Base-by-base conservation (phyloP, 2,888 invertebrate species). In the Achlya flavicornis region DNA sequence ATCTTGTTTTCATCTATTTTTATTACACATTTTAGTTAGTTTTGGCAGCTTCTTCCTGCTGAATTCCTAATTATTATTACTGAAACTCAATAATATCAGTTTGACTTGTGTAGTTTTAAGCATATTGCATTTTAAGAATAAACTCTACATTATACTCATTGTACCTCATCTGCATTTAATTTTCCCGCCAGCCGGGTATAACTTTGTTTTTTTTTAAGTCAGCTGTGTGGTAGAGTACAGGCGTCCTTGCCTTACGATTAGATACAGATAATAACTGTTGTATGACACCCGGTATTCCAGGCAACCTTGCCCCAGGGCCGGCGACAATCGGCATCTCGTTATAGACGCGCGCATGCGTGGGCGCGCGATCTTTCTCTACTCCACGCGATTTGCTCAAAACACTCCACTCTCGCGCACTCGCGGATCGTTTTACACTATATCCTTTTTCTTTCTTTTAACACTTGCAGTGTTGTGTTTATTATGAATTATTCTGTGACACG, bases 221-320 rank as follows among this genome's bases (percentile, higher is more conserved):
- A 41, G 41, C 12, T 5, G 35, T 6, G 7, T 35, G 4, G 41
- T 12, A 41, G 41, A 41, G 10, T 46, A 46, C 1, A 46, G n/a
- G 11, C 11, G 3, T 12, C 7, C 7, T 41, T 26, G 60, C 26
- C n/a, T 19, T 5, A 59, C 26, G 12, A 43, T 16, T 19, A 19
- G 19, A 26, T n/a, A 19, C 7, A 60, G 60, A 60, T n/a, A n/a
- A 6, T n/a, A 12, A 53, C 19, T 41, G 41, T 41, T 41, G 26
- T 35, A 16, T 10, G 43, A 60, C 19, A 60, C 60, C 63, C 67
- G 72, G 73, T 78, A 73, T 84, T 91, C 92, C 91, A 91, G 91
- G 81, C 85, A 88, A 88, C 92, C 92, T 92, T 91, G 92, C 79
- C 79, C 80, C 88, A 88, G 84, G 88, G 90, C 87, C 90, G 86